A percentile compares a stretch with the other conserved stretches of the same genome.
These are phyloP conservation scores for Apolygus lucorum DNA, from an alignment of 1,140 invertebrate species.

Conservation along the genomic window DNA sequence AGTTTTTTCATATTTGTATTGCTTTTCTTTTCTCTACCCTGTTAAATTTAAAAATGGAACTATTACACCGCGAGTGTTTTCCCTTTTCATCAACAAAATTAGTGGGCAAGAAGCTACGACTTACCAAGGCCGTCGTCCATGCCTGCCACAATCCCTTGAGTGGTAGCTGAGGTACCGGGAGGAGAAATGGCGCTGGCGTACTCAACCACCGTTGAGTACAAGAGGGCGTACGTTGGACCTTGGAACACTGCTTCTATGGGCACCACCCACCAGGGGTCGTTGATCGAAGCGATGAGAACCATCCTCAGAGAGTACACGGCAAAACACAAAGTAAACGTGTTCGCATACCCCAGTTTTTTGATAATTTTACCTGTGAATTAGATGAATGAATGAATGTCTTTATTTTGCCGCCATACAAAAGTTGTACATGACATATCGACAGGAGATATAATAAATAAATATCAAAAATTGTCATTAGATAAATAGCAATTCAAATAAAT, in stretches of 20 bases:
- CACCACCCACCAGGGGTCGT: conserved; percentile 63
- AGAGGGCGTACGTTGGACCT: conserved; percentile 67
- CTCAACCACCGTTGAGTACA: conserved; percentile 66
- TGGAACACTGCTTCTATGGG: conserved; percentile 60
- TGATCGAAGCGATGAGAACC: conserved; percentile 55
- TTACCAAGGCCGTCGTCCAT: conserved; percentile 70
- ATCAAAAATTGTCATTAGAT: no score
- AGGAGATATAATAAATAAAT: no score
- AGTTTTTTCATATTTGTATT: no score
- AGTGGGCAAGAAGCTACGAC: no score
- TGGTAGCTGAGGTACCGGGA: conserved; percentile 65
- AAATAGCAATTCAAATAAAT: no score
- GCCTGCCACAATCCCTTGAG: conserved; percentile 71
- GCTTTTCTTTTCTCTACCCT: neutral
- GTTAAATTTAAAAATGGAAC: neutral
- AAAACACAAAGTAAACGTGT: conserved; percentile 61
- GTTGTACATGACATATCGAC: no score
- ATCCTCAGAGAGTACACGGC: conserved; percentile 57
- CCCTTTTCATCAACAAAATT: neutral
- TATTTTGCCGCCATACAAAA: no score
- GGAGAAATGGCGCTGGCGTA: conserved; percentile 66
- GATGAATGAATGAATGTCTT: no score
- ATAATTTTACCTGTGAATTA: conserved; percentile 52
- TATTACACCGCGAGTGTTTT: conserved; percentile 2
- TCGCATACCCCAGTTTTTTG: conserved; percentile 58